phyloP scores from a whole-genome alignment of 2,113 vertebrate genomes.

The Sphaerodactylus townsendi region DNA sequence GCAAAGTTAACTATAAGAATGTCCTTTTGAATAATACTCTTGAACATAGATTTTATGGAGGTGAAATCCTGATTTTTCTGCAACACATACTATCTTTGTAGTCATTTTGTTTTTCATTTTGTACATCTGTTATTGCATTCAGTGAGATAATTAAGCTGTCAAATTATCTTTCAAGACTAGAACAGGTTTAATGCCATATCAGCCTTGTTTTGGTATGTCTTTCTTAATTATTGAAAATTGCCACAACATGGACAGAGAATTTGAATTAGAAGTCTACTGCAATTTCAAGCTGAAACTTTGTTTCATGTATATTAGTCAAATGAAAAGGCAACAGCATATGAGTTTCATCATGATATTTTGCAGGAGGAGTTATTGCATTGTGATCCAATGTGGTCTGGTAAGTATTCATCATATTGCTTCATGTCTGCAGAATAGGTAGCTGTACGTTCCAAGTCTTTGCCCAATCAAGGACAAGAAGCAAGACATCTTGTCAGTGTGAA shows the following conservation, averaged over 20 bases:
- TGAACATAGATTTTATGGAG: background rate
- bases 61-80: background rate
- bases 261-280: background rate
- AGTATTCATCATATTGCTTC: background rate
- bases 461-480: background rate
- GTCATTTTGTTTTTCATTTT: slow-evolving; percentile 7
- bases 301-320: slow-evolving; percentile 17
- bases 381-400: background rate
- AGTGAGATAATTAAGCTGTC: background rate
- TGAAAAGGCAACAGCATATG: background rate
- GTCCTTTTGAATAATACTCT: background rate
- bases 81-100: background rate
- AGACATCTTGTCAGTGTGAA: too few relatives aligned
- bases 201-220: slow-evolving; percentile 6
- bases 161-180: slow-evolving; percentile 8
- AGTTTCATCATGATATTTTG: background rate
- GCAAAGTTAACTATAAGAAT: background rate
- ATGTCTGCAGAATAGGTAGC: background rate
- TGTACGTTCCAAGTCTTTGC: background rate
- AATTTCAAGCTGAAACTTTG: slow-evolving; percentile 15
- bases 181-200: slow-evolving; percentile 31
- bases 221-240: slow-evolving; percentile 23
- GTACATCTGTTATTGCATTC: background rate
- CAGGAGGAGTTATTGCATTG: background rate
- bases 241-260: background rate